Base-by-base conservation (phyloP, 37 sponge, comb jelly and placozoan species). In the Tethya wilhelma region DNA sequence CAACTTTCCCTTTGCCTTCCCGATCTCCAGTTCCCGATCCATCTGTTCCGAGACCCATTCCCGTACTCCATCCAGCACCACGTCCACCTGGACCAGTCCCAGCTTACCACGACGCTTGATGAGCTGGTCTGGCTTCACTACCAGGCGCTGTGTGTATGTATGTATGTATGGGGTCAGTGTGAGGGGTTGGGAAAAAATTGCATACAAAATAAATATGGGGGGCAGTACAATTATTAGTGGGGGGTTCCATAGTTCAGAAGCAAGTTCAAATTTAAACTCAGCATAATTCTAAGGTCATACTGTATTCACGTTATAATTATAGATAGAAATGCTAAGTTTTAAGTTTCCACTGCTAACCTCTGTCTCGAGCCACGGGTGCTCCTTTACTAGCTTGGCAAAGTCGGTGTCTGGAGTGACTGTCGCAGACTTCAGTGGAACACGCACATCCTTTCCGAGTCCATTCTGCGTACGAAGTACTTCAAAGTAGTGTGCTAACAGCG, bases 71-170 rank as follows among this genome's bases (percentile, higher is more conserved):
- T 38, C 81, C 75, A 90, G 45, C 67, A 60, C 67, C 1, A 80
- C 83, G 64, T 98, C 71, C 44, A 94, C 89, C 59, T 90, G 87
- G 33, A 98, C 80, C n/a, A 98, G 89, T 20, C 96, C 96, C 5
- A 95, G 80, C 76, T 98, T 98, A 4, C 98, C 98, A 67, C 98
- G 84, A 28, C 98, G 76, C 77, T 98, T 98, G 36, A 98, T 87
- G 31, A 98, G 91, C 79, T 93, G 91, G 64, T 98, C 98, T 31
- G 96, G 96, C 57, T 98, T 98, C 32, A 71, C 96, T 12, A 95
- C 96, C 65, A 98, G 73, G 58, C 44, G 41, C 96, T 95, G 69
- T 0, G 30, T 23, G 69, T 2, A 12, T 8, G n/a, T 5, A 12
- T 6, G n/a, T n/a, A n/a, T n/a, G n/a, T n/a, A n/a, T n/a, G n/a